phyloP scores from a whole-genome alignment of 2,113 vertebrate genomes.

The Mormyrus lacerda region DNA sequence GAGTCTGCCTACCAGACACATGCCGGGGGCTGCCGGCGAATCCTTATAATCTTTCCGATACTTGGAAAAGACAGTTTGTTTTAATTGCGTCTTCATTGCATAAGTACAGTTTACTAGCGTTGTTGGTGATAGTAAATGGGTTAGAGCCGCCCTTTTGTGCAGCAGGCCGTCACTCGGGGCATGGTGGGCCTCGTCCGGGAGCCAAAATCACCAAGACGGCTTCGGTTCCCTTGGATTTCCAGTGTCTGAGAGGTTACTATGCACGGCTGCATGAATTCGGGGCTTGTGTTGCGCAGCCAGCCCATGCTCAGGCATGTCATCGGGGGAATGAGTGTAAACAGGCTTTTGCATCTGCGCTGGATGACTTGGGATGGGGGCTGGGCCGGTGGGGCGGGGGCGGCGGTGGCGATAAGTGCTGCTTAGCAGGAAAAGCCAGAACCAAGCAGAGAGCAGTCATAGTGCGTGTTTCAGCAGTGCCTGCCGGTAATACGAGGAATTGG shows the following conservation, averaged over 20 bases:
- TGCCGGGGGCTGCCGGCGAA: neutral
- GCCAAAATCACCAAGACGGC: neutral
- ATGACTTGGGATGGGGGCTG: neutral
- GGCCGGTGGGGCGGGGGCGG: neutral
- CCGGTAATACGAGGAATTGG: neutral
- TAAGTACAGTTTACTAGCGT: neutral
- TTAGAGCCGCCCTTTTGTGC: neutral
- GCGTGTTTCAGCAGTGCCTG: neutral
- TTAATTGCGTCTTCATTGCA: neutral
- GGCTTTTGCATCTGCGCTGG: slow-evolving; percentile 1
- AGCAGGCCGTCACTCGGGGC: neutral
- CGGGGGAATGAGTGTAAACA: slow-evolving; percentile 12
- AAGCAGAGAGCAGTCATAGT: neutral
- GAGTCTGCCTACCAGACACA: neutral
- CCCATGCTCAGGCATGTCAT: slow-evolving; percentile 9
- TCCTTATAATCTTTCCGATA: neutral
- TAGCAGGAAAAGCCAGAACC: neutral
- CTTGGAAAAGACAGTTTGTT: neutral
- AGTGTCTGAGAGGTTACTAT: neutral
- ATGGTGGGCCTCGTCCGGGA: neutral
- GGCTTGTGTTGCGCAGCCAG: neutral
- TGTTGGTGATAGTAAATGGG: neutral
- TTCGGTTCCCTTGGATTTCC: no score
- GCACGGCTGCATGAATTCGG: neutral
- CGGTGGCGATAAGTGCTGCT: neutral